These are phyloP conservation scores for Halichoerus grypus DNA, from an alignment of 2,113 vertebrate species.

Conservation along the genomic window DNA sequence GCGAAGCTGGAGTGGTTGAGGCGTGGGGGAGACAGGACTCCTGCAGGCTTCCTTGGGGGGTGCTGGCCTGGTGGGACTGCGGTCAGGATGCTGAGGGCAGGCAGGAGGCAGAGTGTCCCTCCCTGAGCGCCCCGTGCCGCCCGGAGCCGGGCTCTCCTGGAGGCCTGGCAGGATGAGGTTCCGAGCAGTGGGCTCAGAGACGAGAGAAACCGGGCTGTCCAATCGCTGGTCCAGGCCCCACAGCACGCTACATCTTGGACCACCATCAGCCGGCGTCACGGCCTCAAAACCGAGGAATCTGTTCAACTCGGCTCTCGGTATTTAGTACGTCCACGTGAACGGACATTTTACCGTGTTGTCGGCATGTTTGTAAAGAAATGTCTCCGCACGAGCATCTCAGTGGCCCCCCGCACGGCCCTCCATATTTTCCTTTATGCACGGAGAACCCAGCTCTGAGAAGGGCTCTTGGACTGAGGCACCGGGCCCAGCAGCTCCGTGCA, in stretches of 20 bases:
- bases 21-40: background rate
- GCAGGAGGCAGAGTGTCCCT: background rate
- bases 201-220: no score
- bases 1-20: background rate
- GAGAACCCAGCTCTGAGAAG: background rate
- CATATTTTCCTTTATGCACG: background rate
- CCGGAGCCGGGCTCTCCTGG: background rate
- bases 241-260: rapidly evolving
- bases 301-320: rapidly evolving
- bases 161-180: background rate
- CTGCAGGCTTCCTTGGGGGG: background rate
- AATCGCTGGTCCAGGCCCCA: no score
- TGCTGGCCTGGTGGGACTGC: background rate
- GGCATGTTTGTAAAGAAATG: background rate
- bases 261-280: background rate
- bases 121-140: background rate
- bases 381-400: background rate
- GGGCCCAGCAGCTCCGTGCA: background rate
- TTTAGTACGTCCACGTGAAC: background rate
- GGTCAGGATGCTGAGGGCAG: background rate
- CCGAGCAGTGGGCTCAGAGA: background rate
- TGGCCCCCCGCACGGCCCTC: background rate
- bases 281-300: background rate
- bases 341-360: rapidly evolving
- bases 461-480: background rate